Base-by-base conservation (phyloP, 2,888 invertebrate species). In the Tromatobia lineatoria region DNA sequence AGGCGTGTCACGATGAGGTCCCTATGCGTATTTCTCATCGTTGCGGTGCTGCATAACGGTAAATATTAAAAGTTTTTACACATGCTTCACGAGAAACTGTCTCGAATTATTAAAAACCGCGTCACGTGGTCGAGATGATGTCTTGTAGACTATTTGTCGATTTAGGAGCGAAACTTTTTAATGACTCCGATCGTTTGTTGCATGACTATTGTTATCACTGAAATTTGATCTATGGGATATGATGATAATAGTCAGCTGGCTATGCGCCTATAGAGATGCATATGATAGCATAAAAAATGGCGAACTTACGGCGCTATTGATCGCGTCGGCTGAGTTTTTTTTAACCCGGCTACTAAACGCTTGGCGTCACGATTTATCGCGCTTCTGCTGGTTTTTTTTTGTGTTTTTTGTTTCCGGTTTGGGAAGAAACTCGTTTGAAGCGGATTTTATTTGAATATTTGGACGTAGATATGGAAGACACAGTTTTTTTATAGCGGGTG, bases 1-100 rank as follows among this genome's bases (percentile, higher is more conserved):
- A 91, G 91, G 91, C 91, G 92, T 90, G 91, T 92, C 91, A 88
- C 87, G 83, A 92, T 92, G 92, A 89, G 88, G 87, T 88, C 85
- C 78, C 75, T 88, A 64, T 87, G 84, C 76, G 76, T 87, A 75
- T 83, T 87, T 83, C 52, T 91, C 80, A 76, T 86, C 74, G 75
- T 90, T 50, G 87, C 86, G 57, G 75, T 91, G 64, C 75, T 90
- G 42, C 89, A 92, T 52, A 85, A 88, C 83, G 91, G 92, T 92
- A 90, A 89, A 70, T 86, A 69, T 29, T 15, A 34, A 47, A 3
- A 57, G 1, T 23, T 57, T 57, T 25, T 3, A 6, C 13, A 15
- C 2, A 6, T 11, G 11, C 23, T 23, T 13, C 1, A 15, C 11
- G 11, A 57, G 8, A 54, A 13, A 54, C 11, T 3, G 54, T 25